Evolutionary conservation across 2,797 vertebrate genomes (phyloP).

Genomic region (Toxotes lorentzi): DNA sequence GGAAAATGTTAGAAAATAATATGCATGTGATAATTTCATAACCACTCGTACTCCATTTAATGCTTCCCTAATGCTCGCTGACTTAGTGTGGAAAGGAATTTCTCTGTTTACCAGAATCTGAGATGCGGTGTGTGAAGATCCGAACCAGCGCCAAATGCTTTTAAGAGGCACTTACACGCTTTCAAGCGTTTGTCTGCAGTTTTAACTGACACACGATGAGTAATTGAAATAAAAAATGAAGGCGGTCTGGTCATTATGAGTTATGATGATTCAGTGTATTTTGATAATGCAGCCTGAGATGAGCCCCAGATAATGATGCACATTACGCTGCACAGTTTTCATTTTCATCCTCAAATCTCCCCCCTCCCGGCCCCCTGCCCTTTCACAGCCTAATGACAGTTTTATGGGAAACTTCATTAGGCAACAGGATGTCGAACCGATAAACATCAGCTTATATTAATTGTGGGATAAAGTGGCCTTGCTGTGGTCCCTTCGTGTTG

Average conservation of each 20-base stretch:
- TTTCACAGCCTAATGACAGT: slow-evolving; percentile 75
- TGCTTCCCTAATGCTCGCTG: slow-evolving; percentile 39
- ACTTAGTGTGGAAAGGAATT: slow-evolving; percentile 56
- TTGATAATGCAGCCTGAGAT: slow-evolving; percentile 75
- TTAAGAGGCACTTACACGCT: slow-evolving; percentile 43
- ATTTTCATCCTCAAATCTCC: slow-evolving; percentile 53
- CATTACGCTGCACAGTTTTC: slow-evolving; percentile 76
- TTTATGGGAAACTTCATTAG: slow-evolving; percentile 84
- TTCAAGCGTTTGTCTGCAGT: slow-evolving; percentile 39
- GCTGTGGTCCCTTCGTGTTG: slow-evolving; percentile 42
- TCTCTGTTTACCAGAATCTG: slow-evolving; percentile 49
- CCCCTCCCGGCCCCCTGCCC: slow-evolving; percentile 5
- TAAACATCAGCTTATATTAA: slow-evolving; percentile 78
- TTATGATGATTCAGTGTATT: slow-evolving; percentile 80
- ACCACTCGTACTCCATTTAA: slow-evolving; percentile 40
- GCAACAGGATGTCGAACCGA: slow-evolving; percentile 69
- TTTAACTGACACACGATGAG: slow-evolving; percentile 66
- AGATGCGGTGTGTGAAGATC: slow-evolving; percentile 8
- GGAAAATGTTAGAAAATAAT: slow-evolving; percentile 52
- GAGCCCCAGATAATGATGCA: slow-evolving; percentile 74
- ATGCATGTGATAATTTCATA: slow-evolving; percentile 51
- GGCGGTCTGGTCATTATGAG: slow-evolving; percentile 65
- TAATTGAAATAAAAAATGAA: slow-evolving; percentile 68
- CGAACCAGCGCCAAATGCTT: slow-evolving; percentile 22
- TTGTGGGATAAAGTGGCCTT: slow-evolving; percentile 65